A percentile compares a stretch with the other conserved stretches of the same genome.
These are phyloP conservation scores for Mechanitis mazaeus DNA, from an alignment of 2,888 invertebrate species.

Conservation along the genomic window DNA sequence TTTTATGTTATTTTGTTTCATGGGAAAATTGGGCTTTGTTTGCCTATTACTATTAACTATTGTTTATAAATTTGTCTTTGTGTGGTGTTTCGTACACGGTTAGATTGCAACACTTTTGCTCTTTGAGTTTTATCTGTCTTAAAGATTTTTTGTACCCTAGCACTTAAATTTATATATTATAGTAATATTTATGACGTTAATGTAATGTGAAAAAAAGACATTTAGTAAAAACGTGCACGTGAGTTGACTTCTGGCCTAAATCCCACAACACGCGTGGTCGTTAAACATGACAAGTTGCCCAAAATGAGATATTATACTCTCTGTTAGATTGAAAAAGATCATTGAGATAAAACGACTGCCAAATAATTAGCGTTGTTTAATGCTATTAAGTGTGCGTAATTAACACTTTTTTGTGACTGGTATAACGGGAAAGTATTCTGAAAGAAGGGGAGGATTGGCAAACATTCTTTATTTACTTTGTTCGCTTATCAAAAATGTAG, in stretches of 20 bases:
- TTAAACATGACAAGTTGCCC: slow-evolving; percentile 42
- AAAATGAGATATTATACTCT: slow-evolving; percentile 13
- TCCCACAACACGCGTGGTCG: slow-evolving; percentile 49
- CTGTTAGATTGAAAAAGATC: slow-evolving; percentile 1
- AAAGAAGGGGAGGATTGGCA: no score
- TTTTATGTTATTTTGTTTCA: slow-evolving; percentile 34
- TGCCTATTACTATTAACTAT: slow-evolving; percentile 39
- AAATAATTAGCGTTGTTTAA: no score
- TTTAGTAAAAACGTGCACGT: slow-evolving; percentile 30
- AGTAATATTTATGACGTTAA: background rate
- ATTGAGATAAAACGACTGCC: no score
- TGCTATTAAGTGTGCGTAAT: no score
- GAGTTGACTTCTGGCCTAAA: slow-evolving; percentile 37
- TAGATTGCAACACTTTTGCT: slow-evolving; percentile 38
- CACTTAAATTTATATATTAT: background rate
- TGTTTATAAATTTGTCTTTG: slow-evolving; percentile 46
- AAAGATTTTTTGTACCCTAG: background rate
- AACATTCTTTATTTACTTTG: no score
- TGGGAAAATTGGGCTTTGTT: slow-evolving; percentile 56
- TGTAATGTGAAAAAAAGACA: slow-evolving; percentile 2
- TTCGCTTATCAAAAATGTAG: no score
- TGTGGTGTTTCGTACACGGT: slow-evolving; percentile 44
- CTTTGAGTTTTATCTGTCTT: background rate
- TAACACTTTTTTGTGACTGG: no score
- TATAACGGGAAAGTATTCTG: no score